Conservation (phyloP, 2,888 invertebrate species). For the Rhimphoctona megacephalus region DNA sequence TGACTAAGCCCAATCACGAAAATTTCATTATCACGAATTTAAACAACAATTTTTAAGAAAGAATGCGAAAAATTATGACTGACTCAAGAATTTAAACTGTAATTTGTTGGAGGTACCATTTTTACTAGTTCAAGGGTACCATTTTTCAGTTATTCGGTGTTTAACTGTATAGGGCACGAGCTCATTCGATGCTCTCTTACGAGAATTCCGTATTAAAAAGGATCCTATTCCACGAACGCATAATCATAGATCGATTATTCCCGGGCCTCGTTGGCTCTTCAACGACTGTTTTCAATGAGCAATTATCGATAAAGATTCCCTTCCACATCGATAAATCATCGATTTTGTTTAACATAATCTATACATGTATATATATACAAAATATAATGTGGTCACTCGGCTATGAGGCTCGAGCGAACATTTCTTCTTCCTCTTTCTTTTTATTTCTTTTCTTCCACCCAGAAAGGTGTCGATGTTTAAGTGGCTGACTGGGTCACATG, state of each 20-base stretch:
- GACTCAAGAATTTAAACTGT: not conserved
- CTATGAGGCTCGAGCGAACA: not conserved
- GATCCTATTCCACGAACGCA: constrained; percentile 36
- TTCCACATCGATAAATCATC: constrained; percentile 30
- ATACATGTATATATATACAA: not conserved
- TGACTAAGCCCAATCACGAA: not conserved
- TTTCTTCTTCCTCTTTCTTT: not conserved
- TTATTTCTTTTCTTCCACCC: not conserved
- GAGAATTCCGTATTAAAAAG: constrained; percentile 3
- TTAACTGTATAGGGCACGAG: constrained; percentile 5
- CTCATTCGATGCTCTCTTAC: not conserved
- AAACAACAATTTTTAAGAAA: not conserved
- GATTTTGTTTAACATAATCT: constrained; percentile 7
- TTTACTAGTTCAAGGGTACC: not conserved
- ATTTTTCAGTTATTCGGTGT: constrained; percentile 13
- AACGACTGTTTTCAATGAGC: constrained; percentile 25
- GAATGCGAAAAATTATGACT: constrained; percentile 1
- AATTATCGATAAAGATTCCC: constrained; percentile 42
- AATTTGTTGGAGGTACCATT: not conserved
- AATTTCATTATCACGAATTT: constrained; percentile 12
- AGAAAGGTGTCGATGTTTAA: constrained; percentile 42
- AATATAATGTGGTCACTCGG: constrained; percentile 11
- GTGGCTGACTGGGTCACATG: constrained; percentile 29
- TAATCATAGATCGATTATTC: constrained; percentile 52
- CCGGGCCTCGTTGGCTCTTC: constrained; percentile 20